These are phyloP conservation scores for Uria aalge DNA, from an alignment of 2,113 vertebrate species.

Conservation along the genomic window DNA sequence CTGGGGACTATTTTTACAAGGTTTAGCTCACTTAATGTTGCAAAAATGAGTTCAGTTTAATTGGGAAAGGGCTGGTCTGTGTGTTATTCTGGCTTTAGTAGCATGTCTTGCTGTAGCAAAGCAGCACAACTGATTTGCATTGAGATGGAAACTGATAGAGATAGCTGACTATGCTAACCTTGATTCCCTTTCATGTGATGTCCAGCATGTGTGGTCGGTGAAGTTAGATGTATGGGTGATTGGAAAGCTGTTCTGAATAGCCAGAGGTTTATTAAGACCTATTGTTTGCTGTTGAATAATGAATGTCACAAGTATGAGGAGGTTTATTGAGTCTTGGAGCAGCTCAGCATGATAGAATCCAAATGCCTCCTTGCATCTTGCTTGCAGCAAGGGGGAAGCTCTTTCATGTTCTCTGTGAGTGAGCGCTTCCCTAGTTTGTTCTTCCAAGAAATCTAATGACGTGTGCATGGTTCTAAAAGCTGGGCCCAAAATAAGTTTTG, in stretches of 20 bases:
- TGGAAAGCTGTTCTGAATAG: neutral
- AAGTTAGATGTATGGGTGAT: neutral
- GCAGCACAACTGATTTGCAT: neutral
- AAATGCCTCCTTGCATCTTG: neutral
- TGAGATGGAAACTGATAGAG: neutral
- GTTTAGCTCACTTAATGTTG: neutral
- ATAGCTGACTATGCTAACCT: neutral
- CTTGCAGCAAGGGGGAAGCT: neutral
- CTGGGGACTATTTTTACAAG: neutral
- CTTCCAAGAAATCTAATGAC: neutral
- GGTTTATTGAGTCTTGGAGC: neutral
- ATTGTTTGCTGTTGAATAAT: slow-evolving; percentile 7
- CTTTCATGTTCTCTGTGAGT: neutral
- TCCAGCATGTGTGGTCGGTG: neutral
- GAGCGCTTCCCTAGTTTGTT: neutral
- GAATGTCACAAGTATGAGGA: neutral
- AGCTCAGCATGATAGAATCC: neutral
- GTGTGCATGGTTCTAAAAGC: neutral
- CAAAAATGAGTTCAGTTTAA: neutral
- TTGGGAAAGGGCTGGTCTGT: neutral
- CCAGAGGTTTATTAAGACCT: slow-evolving; percentile 22
- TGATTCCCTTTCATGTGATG: neutral
- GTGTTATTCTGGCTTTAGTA: neutral
- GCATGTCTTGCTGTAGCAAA: neutral
- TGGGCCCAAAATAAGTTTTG: neutral